A percentile compares a stretch with the other conserved stretches of the same genome.
Evolutionary conservation across 2,888 invertebrate species (phyloP).

Genomic region (Microplitis manilae): DNA sequence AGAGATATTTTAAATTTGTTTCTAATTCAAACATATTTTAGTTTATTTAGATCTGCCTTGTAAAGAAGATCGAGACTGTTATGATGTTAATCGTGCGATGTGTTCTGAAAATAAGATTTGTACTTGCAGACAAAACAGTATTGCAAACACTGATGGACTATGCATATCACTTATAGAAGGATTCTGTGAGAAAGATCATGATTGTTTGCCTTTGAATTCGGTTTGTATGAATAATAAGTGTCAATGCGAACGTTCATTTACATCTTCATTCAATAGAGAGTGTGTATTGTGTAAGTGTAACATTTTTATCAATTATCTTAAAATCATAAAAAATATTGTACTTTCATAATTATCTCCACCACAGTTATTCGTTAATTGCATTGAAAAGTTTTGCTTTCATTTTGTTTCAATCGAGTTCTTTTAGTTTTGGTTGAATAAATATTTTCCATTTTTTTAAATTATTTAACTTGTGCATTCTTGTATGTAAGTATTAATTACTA

Average conservation of each 20-base stretch:
- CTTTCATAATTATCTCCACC: too few relatives aligned
- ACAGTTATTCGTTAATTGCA: too few relatives aligned
- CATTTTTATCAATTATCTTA: not conserved
- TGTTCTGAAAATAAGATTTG: not conserved
- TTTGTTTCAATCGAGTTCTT: too few relatives aligned
- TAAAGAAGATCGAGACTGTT: not conserved
- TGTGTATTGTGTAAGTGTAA: not conserved
- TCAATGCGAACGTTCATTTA: not conserved
- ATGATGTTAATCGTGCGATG: not conserved
- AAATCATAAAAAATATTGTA: not conserved
- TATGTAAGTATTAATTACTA: not conserved
- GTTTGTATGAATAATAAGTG: not conserved
- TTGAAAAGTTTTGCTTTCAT: too few relatives aligned
- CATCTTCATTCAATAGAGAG: not conserved
- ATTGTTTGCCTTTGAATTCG: not conserved
- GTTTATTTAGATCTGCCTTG: not conserved
- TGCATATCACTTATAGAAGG: not conserved
- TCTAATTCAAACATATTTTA: not conserved
- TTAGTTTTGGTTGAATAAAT: too few relatives aligned
- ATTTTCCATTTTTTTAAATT: too few relatives aligned
- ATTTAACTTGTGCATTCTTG: too few relatives aligned
- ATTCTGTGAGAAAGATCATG: not conserved
- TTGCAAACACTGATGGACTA: not conserved
- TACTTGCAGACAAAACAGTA: not conserved
- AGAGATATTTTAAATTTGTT: too few relatives aligned